Percentiles rank a stretch among this genome's conserved stretches.
These are phyloP conservation scores for Isaurus tuberculatus DNA, from an alignment of 92 coral and sea anemone species.

Conservation along the genomic window DNA sequence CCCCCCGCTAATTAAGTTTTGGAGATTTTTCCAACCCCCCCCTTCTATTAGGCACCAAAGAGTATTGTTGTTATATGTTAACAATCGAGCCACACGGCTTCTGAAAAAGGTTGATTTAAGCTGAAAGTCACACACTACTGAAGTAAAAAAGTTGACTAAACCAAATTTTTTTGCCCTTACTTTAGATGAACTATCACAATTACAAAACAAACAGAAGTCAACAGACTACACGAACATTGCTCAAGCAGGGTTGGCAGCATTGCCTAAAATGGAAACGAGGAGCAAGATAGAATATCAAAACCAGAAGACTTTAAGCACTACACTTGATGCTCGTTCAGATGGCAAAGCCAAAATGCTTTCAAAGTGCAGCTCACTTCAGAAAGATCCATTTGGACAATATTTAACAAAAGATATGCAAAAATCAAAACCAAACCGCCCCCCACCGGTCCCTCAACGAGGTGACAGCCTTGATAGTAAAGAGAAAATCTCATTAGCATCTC, in stretches of 20 bases:
- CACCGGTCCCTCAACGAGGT: constrained; percentile 23
- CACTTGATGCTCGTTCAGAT: not conserved
- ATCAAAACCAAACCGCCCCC: not conserved
- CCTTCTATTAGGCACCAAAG: too few species aligned
- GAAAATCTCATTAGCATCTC: not conserved
- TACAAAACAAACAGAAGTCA: not conserved
- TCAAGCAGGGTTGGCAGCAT: not conserved
- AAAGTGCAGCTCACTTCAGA: not conserved
- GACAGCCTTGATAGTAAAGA: constrained; percentile 15
- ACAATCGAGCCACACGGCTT: not conserved
- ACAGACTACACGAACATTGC: not conserved
- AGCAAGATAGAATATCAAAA: not conserved
- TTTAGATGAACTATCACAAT: not conserved
- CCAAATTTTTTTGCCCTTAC: not conserved
- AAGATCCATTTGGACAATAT: not conserved
- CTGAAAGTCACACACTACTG: too few species aligned
- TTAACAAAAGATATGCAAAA: not conserved
- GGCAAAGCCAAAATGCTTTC: not conserved
- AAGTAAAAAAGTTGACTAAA: too few species aligned
- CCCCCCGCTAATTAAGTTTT: too few species aligned
- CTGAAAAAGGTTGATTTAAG: not conserved
- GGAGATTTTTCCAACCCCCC: too few species aligned
- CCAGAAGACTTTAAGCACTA: not conserved
- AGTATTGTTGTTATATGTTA: too few species aligned
- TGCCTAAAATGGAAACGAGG: not conserved